Evolutionary conservation across 2,113 vertebrate genomes (phyloP), one percentile per base, ranked within the genome.

Genomic region (Hippolais icterina): DNA sequence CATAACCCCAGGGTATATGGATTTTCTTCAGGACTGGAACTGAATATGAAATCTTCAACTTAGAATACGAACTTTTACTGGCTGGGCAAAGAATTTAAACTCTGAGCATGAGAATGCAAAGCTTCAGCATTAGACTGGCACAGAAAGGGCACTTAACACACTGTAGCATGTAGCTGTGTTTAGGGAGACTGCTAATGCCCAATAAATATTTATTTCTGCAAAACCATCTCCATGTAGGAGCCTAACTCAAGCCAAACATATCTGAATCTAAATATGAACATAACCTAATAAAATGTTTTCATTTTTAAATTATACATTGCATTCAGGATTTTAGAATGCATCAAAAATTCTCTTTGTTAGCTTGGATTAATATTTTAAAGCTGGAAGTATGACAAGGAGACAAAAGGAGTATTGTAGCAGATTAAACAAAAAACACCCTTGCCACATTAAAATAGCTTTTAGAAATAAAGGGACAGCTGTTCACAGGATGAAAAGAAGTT

Each of bases 181-280:
- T 89, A 90, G 86, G 69, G 52, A 93, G 53, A 49, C 42, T 82
- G 44, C 60, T 93, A 96, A 96, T 87, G 77, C 57, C 86, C 90
- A 94, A 90, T 96, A 96, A 97, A 95, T 96, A 61, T 65, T 87
- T 91, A 91, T 91, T 94, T 87, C 89, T 92, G 61, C 28, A 90
- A 89, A 96, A 95, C 39, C 11, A 5, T 77, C 92, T 95, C 83
- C 54, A 93, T 80, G 66, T 54, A 89, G 70, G 59, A 91, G 81
- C 75, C 92, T 89, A 91, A 91, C 44, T 85, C 70, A 87, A 92
- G 65, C 89, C 78, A 95, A 96, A 94, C 74, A 85, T 64, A 74
- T 87, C 90, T 92, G 80, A 82, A 90, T 96, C 68, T 68, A 42
- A 82, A 66, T 63, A 71, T n/a, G 84, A 84, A 39, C 53, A 94